Percentiles rank a stretch among this genome's conserved stretches.
phyloP scores from a whole-genome alignment of 2,797 vertebrate species.

The Sylvilagus floridanus region DNA sequence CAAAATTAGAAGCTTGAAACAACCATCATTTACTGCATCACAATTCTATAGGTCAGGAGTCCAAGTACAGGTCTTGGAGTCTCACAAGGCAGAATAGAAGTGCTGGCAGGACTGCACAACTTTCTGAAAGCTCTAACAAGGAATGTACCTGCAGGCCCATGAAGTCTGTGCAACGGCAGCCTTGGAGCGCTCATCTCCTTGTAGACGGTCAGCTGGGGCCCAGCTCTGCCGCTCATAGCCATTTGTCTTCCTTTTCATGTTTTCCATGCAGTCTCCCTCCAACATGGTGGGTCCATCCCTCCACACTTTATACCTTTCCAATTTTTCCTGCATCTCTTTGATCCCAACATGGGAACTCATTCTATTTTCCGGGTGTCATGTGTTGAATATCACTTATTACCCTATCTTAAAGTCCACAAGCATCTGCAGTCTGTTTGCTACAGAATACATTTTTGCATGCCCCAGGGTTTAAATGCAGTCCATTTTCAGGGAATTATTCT shows the following conservation, averaged over 20 bases:
- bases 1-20: not conserved
- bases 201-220: too few species aligned
- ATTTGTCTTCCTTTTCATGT: not conserved
- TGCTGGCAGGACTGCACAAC: not conserved
- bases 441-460: not conserved
- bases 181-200: rapidly evolving
- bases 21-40: not conserved
- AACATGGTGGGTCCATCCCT: rapidly evolving
- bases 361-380: not conserved
- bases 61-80: not conserved
- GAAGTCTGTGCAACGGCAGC: not conserved
- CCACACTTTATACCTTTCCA: not conserved
- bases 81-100: not conserved
- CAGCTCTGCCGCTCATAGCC: not conserved
- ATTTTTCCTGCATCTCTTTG: not conserved
- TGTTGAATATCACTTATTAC: not conserved
- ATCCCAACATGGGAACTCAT: not conserved
- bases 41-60: not conserved
- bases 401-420: not conserved
- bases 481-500: not conserved
- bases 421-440: not conserved
- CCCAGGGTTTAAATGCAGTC: not conserved
- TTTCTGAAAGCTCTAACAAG: not conserved
- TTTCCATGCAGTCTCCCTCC: not conserved
- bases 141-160: not conserved